Conservation (phyloP, 2,113 vertebrate species). For the Callaeas wilsoni region DNA sequence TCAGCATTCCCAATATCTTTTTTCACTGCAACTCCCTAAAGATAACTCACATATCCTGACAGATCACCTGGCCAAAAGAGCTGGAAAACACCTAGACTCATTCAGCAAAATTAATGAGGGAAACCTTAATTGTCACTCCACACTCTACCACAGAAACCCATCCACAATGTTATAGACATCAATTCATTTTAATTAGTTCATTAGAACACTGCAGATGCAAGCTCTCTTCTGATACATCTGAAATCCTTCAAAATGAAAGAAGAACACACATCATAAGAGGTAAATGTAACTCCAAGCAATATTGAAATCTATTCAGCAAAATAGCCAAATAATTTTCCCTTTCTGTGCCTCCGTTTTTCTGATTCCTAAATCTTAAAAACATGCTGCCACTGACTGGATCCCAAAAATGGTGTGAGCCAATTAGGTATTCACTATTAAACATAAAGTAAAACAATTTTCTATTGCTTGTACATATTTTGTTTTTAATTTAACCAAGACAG, state of each 20-base stretch:
- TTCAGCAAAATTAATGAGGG: background rate
- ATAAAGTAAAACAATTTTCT: background rate
- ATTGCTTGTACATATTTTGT: background rate
- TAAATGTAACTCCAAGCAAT: background rate
- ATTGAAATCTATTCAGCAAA: background rate
- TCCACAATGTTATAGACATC: background rate
- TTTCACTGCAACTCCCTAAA: background rate
- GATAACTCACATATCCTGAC: background rate
- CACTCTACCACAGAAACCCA: background rate
- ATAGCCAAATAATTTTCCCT: background rate
- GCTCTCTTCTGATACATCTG: background rate
- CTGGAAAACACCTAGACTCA: background rate
- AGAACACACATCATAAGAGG: accelerated
- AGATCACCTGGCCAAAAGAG: background rate
- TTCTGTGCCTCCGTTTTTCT: background rate
- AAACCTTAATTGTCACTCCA: background rate
- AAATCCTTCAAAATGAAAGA: background rate
- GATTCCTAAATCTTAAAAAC: background rate
- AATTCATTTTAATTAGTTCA: background rate
- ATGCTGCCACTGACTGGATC: background rate
- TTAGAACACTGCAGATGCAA: background rate
- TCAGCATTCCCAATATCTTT: background rate
- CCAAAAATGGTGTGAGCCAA: background rate
- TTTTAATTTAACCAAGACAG: background rate
- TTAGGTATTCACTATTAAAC: background rate